Evolutionary conservation across 2,113 vertebrate species (phyloP).

Genomic region (Elgaria multicarinata): DNA sequence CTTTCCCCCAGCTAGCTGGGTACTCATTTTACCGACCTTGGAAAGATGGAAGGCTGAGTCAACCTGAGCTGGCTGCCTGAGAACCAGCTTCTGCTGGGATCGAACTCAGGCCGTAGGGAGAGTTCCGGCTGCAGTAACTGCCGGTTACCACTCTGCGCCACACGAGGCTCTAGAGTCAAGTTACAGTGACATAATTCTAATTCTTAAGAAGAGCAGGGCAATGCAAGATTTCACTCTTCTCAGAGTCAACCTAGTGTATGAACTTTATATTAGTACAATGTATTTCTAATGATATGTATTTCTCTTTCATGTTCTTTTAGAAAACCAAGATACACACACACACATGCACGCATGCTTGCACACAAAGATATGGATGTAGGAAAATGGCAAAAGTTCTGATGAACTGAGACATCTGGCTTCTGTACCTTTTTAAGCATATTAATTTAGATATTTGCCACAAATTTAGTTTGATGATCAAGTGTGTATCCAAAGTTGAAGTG

Average conservation of each 20-base stretch:
- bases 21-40: too few species aligned
- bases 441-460: background rate
- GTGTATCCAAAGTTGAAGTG: background rate
- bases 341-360: background rate
- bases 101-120: too few species aligned
- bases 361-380: background rate
- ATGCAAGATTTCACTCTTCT: constrained; percentile 45
- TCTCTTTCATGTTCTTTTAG: background rate
- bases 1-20: too few species aligned
- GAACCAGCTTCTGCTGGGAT: too few species aligned
- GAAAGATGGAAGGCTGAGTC: too few species aligned
- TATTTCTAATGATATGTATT: background rate
- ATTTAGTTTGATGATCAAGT: background rate
- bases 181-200: constrained; percentile 56
- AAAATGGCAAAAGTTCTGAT: background rate
- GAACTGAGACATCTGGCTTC: background rate
- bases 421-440: background rate
- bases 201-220: constrained; percentile 48
- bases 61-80: too few species aligned
- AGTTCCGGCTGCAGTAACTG: too few species aligned
- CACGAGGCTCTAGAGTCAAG: too few species aligned
- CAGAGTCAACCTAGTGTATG: constrained; percentile 36
- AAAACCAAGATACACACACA: background rate
- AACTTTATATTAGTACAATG: background rate
- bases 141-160: too few species aligned